These are phyloP conservation scores for Cheilosia scutellata DNA, from an alignment of 2,888 invertebrate species.

Conservation along the genomic window DNA sequence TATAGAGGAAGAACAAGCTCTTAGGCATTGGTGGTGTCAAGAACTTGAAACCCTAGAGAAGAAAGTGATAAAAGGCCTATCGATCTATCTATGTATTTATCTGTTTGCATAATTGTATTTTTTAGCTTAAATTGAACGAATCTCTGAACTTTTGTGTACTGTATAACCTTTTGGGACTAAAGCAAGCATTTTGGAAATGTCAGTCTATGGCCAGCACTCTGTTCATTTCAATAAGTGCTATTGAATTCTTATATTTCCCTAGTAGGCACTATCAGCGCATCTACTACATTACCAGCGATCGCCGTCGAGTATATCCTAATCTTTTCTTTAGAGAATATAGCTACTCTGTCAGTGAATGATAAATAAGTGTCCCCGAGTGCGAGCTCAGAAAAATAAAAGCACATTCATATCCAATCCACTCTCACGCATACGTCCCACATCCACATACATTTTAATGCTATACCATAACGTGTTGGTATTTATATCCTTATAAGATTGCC, in stretches of 20 bases:
- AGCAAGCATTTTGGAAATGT: too few relatives aligned
- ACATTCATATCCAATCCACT: slow-evolving; percentile 17
- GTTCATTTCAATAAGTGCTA: neutral
- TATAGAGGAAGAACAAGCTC: too few relatives aligned
- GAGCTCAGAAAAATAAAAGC: slow-evolving; percentile 29
- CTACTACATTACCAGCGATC: slow-evolving; percentile 57
- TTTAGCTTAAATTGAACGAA: too few relatives aligned
- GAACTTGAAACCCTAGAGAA: too few relatives aligned
- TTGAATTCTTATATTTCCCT: slow-evolving; percentile 44
- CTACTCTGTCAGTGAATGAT: slow-evolving; percentile 37
- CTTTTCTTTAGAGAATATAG: slow-evolving; percentile 41
- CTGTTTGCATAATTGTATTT: too few relatives aligned
- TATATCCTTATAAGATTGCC: slow-evolving; percentile 44
- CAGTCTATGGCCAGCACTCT: too few relatives aligned
- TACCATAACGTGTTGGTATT: too few relatives aligned
- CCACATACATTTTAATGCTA: slow-evolving; percentile 47
- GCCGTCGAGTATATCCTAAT: slow-evolving; percentile 46
- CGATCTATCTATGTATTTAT: too few relatives aligned
- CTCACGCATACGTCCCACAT: slow-evolving; percentile 37
- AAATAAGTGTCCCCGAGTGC: slow-evolving; percentile 51
- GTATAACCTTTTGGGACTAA: too few relatives aligned
- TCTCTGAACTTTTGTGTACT: too few relatives aligned
- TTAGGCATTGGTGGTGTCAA: too few relatives aligned
- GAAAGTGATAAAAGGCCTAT: too few relatives aligned
- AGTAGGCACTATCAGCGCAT: slow-evolving; percentile 43